Conservation (phyloP, 2,797 vertebrate genomes). For the Coluber constrictor region DNA sequence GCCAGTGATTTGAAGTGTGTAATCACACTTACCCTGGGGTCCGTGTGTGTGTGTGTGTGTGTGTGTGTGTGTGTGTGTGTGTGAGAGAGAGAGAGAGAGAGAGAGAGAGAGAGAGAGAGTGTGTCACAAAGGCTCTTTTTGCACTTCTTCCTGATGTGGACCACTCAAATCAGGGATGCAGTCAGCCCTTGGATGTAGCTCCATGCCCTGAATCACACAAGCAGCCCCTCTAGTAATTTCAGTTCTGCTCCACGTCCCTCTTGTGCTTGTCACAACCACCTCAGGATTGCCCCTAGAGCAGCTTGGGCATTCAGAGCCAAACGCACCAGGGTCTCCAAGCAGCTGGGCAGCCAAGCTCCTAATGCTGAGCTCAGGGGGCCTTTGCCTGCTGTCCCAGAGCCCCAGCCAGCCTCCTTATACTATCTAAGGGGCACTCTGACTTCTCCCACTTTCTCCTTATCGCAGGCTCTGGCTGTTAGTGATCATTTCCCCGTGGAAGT, state of each 20-base stretch:
- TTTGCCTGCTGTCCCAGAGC: too few species aligned
- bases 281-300: not conserved
- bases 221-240: not conserved
- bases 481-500: conserved; percentile 92
- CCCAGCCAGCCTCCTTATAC: not conserved
- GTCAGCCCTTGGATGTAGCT: not conserved
- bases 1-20: not conserved
- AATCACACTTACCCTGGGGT: not conserved
- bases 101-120: too few species aligned
- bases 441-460: not conserved
- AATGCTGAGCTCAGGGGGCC: not conserved
- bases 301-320: not conserved
- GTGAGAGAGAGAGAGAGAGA: too few species aligned
- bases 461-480: conserved; percentile 84
- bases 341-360: not conserved
- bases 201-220: not conserved
- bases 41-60: not conserved
- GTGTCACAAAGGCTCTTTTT: not conserved
- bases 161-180: not conserved
- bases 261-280: not conserved
- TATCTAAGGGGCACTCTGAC: not conserved
- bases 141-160: not conserved
- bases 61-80: too few species aligned
- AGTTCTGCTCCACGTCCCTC: not conserved
- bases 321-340: not conserved